Percentiles rank a stretch among this genome's conserved stretches.
These are phyloP conservation scores for Drosophila erecta DNA, from an alignment of 1,140 invertebrate genomes.

Conservation along the genomic window DNA sequence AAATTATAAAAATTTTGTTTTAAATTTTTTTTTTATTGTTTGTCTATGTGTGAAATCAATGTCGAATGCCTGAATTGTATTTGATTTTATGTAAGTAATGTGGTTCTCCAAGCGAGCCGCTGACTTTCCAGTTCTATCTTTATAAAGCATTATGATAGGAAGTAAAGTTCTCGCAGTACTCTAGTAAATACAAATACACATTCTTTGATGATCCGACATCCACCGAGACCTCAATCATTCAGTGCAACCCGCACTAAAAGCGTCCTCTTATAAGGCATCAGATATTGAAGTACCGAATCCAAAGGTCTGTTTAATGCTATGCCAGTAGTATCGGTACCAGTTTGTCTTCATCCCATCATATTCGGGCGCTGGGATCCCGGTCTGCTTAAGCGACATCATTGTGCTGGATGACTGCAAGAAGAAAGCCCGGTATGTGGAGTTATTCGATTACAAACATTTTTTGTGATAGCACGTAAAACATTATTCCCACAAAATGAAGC, in stretches of 20 bases:
- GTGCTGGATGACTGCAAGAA: conserved; percentile 90
- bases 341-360: conserved; percentile 93
- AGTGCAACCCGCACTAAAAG: conserved; percentile 3
- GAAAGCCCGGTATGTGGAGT: neutral
- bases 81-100: conserved; percentile 19
- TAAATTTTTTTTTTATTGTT: conserved; percentile 55
- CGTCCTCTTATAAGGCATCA: conserved; percentile 63
- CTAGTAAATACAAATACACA: conserved; percentile 30
- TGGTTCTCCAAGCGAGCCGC: conserved; percentile 27
- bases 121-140: conserved; percentile 11
- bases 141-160: conserved; percentile 12
- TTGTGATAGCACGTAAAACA: too few species aligned
- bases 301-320: conserved; percentile 95
- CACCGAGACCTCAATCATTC: conserved; percentile 19
- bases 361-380: conserved; percentile 91
- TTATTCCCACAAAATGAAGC: too few species aligned
- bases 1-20: conserved; percentile 25
- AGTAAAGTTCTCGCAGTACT: conserved; percentile 49
- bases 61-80: conserved; percentile 38
- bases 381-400: conserved; percentile 91
- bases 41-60: conserved; percentile 49
- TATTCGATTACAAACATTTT: too few species aligned
- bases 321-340: conserved; percentile 97
- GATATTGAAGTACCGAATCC: conserved; percentile 92
- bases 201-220: conserved; percentile 20